Evolutionary conservation across 2,888 invertebrate genomes (phyloP), one percentile per base, ranked within the genome.

Genomic region (Synergus umbraculus): DNA sequence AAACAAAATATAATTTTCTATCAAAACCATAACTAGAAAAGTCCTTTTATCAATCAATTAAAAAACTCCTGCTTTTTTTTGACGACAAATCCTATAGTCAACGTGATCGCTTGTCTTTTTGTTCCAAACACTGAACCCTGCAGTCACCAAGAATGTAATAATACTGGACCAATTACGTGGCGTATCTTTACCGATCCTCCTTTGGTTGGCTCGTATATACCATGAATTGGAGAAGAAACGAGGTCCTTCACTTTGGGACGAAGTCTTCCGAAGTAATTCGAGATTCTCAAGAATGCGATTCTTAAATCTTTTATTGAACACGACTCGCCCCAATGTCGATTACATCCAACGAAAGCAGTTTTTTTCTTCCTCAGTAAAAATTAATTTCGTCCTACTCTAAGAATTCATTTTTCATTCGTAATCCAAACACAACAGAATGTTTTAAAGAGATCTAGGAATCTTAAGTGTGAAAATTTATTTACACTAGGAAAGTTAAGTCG

Each of bases 101-200:
- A 81, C 81, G 79, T 76, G 69, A 79, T 67, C 37, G 79, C 77
- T 54, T 77, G 78, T 79, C 78, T 66, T 79, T 76, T 64, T 63
- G 76, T 78, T 78, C 22, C 65, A 76, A 78, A 82, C 73, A 78
- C 76, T 63, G 80, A 76, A 81, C 69, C 81, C 83, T 77, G 82
- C 83, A 86, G 85, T 88, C 87, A 87, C 87, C 87, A 90, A 87
- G 90, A 90, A 90, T 90, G 89, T 89, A 90, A 90, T 90, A 89
- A 29, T 29, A 29, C 86, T 83, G 86, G 87, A 88, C 89, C 90
- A 90, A 90, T 90, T 90, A 90, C 90, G 88, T 80, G 85, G 80
- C 84, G 79, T 84, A 81, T 79, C 81, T 80, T 80, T 78, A 81
- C 73, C 49, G 49, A 73, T 73, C 54, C 54, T 73, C 79, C 81